phyloP scores from a whole-genome alignment of 2,888 invertebrate species.

The Eilema caniola region DNA sequence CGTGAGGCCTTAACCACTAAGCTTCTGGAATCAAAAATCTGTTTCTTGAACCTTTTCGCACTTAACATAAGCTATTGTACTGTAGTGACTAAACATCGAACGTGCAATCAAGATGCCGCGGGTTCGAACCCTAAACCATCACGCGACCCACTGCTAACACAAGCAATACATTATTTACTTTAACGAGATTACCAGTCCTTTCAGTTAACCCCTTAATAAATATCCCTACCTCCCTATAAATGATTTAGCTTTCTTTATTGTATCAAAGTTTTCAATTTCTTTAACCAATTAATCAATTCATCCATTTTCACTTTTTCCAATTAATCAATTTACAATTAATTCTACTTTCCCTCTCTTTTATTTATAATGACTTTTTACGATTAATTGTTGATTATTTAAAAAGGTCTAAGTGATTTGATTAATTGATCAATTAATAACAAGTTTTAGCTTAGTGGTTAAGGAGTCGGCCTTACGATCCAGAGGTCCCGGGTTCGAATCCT shows the following conservation, averaged over 20 bases:
- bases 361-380: conserved; percentile 1
- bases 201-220: background rate
- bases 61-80: no score
- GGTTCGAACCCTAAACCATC: background rate
- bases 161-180: background rate
- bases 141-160: background rate
- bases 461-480: no score
- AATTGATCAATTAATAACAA: conserved; percentile 3
- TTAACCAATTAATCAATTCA: conserved; percentile 2
- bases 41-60: no score
- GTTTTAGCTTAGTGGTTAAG: no score
- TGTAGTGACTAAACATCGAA: no score
- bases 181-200: background rate
- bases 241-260: background rate
- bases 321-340: conserved; percentile 1
- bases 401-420: background rate
- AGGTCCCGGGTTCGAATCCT: no score
- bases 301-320: conserved; percentile 4
- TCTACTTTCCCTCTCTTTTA: background rate
- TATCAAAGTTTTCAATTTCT: background rate
- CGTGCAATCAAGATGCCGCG: no score
- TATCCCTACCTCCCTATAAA: background rate
- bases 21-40: no score
- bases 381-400: background rate
- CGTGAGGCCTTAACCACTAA: no score